phyloP scores from a whole-genome alignment of 2,797 vertebrate species.

The Strix occidentalis region DNA sequence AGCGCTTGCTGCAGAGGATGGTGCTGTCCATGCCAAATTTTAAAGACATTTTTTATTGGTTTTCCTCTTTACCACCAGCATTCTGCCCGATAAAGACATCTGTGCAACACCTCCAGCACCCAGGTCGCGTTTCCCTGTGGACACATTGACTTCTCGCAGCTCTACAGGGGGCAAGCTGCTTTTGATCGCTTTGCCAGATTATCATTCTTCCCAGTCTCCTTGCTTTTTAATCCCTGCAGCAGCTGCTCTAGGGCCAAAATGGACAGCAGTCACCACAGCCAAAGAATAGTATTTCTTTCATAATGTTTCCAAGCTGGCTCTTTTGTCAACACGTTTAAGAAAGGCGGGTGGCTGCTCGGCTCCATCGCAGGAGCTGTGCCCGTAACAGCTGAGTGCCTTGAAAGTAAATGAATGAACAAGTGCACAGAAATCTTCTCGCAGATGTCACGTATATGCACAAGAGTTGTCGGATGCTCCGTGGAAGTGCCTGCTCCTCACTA shows the following conservation, averaged over 20 bases:
- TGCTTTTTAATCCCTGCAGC: slow-evolving; percentile 23
- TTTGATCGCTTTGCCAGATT: slow-evolving; percentile 30
- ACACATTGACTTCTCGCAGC: neutral
- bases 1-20: neutral
- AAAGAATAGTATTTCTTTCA: neutral
- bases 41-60: neutral
- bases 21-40: neutral
- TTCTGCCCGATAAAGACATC: slow-evolving; percentile 20
- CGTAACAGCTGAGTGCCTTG: neutral
- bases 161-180: neutral
- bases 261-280: neutral
- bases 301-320: neutral
- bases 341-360: neutral
- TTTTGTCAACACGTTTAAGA: neutral
- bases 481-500: neutral
- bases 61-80: neutral
- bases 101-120: slow-evolving; percentile 28
- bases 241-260: neutral
- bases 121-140: slow-evolving; percentile 50
- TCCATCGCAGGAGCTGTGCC: neutral
- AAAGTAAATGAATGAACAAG: neutral
- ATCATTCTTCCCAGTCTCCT: slow-evolving; percentile 30
- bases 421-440: neutral
- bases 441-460: fast-evolving
- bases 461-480: neutral